Evolutionary conservation across 2,888 invertebrate genomes (phyloP), one percentile per base, ranked within the genome.

Genomic region (Tyria jacobaeae): DNA sequence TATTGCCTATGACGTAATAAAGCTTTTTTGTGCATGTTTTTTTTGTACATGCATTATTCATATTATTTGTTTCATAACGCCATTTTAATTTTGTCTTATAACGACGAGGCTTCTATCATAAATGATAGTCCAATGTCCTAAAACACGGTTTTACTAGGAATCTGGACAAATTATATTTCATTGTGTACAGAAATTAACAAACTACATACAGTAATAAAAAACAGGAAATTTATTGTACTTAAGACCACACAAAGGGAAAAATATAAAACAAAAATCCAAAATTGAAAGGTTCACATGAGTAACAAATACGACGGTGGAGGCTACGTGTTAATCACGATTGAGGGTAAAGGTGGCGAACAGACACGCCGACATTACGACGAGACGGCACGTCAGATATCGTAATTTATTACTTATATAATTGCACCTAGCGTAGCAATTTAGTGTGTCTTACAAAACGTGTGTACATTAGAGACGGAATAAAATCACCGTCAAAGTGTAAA

Each of bases 271-370:
- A 21, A 47, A 47, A 21, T 55, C 21, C 17, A 25, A 27, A 24
- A 49, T 49, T 49, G 27, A 15, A 25, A 27, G 24, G 27, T 27
- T 27, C 48, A 24, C 14, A 24, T 21, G n/a, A 35, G 15, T 35
- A 52, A 14, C 24, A 52, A 17, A 14, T 15, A 7, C 37, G 52
- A 21, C 24, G 53, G 25, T 24, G 44, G 54, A 37, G 35, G 58
- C 60, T 68, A 55, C 64, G 64, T 79, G 81, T 81, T 83, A 82
- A 84, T 83, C 77, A 71, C 71, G 73, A 67, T 66, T 58, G 66
- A 73, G 82, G 82, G 60, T 76, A 82, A 72, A 85, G 80, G 84
- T 81, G 78, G 62, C 70, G 56, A 66, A 69, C 70, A 69, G 76
- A 79, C 79, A 78, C 75, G 75, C 68, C 70, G 60, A 68, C 75